These are phyloP conservation scores for Zaprionus lachaisei DNA, from an alignment of 1,140 invertebrate genomes.

Conservation along the genomic window DNA sequence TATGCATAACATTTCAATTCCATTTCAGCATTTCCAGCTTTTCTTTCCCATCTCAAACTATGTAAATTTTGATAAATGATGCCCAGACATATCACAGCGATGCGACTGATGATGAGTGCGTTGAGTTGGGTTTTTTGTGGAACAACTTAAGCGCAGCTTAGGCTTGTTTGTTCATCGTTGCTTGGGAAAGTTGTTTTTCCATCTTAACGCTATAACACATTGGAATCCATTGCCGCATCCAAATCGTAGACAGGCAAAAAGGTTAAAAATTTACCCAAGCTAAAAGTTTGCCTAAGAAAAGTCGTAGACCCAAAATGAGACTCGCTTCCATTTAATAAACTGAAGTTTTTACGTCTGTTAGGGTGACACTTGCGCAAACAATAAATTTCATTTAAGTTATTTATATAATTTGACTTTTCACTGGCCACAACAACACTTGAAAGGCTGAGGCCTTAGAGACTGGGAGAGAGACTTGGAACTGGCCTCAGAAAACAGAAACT, in stretches of 20 bases:
- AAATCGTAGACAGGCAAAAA: constrained; percentile 2
- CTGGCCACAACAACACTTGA: constrained; percentile 22
- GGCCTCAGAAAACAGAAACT: constrained; percentile 1
- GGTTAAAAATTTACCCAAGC: constrained; percentile 29
- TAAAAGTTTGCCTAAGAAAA: constrained; percentile 17
- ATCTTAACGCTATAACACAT: neutral
- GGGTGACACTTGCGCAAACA: constrained; percentile 45
- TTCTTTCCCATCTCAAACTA: constrained; percentile 24
- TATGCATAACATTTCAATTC: constrained; percentile 67
- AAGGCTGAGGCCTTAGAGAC: neutral
- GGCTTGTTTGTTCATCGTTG: neutral
- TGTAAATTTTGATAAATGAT: constrained; percentile 75
- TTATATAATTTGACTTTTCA: constrained; percentile 19
- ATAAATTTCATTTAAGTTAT: constrained; percentile 37
- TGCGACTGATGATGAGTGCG: constrained; percentile 29
- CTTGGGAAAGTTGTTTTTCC: constrained; percentile 30
- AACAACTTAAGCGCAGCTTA: constrained; percentile 29
- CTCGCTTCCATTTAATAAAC: constrained; percentile 17
- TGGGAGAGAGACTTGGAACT: neutral
- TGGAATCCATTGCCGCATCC: neutral
- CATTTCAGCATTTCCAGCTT: constrained; percentile 6
- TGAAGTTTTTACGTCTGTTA: constrained; percentile 17
- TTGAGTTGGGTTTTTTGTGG: constrained; percentile 23
- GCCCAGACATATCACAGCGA: constrained; percentile 19
- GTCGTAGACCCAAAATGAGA: neutral